Conservation (phyloP, 2,113 vertebrate genomes). For the Epinephelus fuscoguttatus region DNA sequence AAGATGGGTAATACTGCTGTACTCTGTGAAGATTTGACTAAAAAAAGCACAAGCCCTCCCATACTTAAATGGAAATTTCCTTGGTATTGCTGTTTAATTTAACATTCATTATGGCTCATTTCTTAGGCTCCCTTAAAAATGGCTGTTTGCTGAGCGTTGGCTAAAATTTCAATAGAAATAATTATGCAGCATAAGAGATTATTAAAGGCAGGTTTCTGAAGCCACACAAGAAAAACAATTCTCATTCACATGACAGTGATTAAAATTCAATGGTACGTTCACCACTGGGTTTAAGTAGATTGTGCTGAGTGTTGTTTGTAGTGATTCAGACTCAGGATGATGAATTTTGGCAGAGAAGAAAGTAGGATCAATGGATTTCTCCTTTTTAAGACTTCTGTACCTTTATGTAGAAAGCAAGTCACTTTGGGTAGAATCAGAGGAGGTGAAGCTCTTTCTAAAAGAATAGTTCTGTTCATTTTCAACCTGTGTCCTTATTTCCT, state of each 20-base stretch:
- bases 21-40: background rate
- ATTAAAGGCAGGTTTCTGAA: background rate
- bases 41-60: background rate
- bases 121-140: constrained; percentile 16
- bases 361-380: constrained; percentile 28
- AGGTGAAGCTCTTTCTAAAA: constrained; percentile 15
- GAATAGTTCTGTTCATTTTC: background rate
- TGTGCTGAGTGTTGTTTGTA: constrained; percentile 5
- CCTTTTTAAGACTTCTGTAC: background rate
- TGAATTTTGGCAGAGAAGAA: constrained; percentile 49
- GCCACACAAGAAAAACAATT: background rate
- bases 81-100: constrained; percentile 34
- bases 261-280: constrained; percentile 41
- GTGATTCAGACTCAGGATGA: constrained; percentile 20
- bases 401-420: constrained; percentile 25
- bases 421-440: background rate
- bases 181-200: background rate
- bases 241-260: constrained; percentile 35
- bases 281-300: constrained; percentile 22
- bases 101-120: constrained; percentile 2
- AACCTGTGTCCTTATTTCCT: background rate
- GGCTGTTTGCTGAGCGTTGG: constrained; percentile 9
- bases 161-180: background rate
- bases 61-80: background rate
- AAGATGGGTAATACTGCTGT: background rate